A percentile compares a stretch with the other conserved stretches of the same genome.
These are phyloP conservation scores for Crypturellus undulatus DNA, from an alignment of 2,113 vertebrate genomes.

Conservation along the genomic window DNA sequence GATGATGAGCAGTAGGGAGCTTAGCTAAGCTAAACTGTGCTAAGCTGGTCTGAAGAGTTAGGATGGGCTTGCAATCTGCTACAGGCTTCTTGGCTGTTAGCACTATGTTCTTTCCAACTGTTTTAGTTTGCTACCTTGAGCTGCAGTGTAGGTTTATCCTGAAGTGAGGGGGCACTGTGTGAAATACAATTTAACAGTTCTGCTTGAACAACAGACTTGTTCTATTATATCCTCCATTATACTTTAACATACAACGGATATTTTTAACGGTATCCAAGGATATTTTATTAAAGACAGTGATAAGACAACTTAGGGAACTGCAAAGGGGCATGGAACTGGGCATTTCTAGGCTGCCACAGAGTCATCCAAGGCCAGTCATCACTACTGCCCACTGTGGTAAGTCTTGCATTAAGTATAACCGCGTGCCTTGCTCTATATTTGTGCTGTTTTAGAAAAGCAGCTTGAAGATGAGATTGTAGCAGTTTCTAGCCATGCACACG, in stretches of 20 bases:
- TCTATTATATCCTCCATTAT: background rate
- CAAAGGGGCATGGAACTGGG: background rate
- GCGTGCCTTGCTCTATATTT: background rate
- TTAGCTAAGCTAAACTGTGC: background rate
- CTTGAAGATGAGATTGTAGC: background rate
- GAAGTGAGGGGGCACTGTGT: background rate
- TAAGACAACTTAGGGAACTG: background rate
- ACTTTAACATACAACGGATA: background rate
- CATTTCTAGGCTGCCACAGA: background rate
- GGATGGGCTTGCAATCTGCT: background rate
- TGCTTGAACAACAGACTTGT: background rate
- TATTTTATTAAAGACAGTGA: background rate
- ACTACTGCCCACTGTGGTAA: background rate
- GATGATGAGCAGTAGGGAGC: background rate
- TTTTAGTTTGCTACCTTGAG: background rate
- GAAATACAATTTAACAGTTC: background rate
- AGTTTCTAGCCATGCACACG: background rate
- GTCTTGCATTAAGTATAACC: background rate
- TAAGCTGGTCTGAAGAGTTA: background rate
- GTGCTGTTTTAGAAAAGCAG: background rate
- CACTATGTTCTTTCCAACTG: background rate
- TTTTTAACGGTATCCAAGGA: background rate
- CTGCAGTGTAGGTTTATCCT: background rate
- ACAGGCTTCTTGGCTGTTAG: background rate
- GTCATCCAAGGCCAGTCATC: background rate